A percentile compares a stretch with the other conserved stretches of the same genome.
Conservation (phyloP, 2,113 vertebrate species). For the Prionailurus bengalensis region DNA sequence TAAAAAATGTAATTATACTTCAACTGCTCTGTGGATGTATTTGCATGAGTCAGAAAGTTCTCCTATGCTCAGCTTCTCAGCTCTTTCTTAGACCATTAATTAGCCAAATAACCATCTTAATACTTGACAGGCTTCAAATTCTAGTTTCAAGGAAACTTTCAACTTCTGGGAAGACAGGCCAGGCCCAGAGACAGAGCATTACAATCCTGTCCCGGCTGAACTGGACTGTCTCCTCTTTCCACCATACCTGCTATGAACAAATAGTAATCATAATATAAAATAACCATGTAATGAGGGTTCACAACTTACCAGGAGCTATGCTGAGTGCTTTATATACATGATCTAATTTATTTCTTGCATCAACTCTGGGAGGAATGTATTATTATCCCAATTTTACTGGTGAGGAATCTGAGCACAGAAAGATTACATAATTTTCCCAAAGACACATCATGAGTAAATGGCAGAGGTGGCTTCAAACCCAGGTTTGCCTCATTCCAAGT, state of each 20-base stretch:
- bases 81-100: neutral
- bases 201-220: neutral
- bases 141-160: neutral
- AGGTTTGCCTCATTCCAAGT: neutral
- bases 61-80: neutral
- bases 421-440: neutral
- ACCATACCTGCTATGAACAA: neutral
- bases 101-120: constrained; percentile 35
- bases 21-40: neutral
- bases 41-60: neutral
- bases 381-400: neutral
- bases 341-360: constrained; percentile 7
- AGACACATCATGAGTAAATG: neutral
- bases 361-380: neutral
- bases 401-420: constrained; percentile 10
- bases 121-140: neutral
- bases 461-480: neutral
- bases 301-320: neutral
- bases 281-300: neutral
- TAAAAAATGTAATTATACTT: neutral
- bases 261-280: neutral
- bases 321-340: neutral
- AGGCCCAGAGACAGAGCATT: neutral
- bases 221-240: neutral
- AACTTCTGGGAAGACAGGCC: neutral